A percentile compares a stretch with the other conserved stretches of the same genome.
Conservation (phyloP, 2,888 invertebrate genomes). For the Eumerus sabulonum region DNA sequence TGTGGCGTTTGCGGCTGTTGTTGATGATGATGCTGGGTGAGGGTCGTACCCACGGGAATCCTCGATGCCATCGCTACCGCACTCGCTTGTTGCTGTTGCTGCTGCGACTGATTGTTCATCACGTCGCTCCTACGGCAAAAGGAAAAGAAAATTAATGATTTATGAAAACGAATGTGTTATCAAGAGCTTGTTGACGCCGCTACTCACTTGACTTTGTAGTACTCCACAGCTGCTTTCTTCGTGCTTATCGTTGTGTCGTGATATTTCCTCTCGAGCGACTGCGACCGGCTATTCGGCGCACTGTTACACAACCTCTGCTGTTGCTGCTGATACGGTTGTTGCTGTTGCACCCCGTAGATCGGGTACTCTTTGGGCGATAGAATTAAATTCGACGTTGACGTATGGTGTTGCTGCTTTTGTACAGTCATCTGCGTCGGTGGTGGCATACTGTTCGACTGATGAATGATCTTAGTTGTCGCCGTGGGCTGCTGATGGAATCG, state of each 20-base stretch:
- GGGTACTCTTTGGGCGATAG: conserved; percentile 74
- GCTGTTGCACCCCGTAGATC: conserved; percentile 70
- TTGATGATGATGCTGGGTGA: conserved; percentile 36
- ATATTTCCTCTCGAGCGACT: conserved; percentile 77
- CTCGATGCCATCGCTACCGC: conserved; percentile 48
- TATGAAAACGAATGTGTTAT: background rate
- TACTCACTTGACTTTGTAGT: conserved; percentile 74
- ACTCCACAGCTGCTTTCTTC: conserved; percentile 73
- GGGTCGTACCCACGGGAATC: conserved; percentile 59
- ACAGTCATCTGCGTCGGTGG: conserved; percentile 71
- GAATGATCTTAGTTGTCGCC: conserved; percentile 46
- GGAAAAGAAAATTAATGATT: conserved; percentile 45
- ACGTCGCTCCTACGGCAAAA: conserved; percentile 52
- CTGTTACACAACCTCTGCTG: conserved; percentile 73
- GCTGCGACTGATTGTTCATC: background rate
- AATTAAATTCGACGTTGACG: conserved; percentile 72
- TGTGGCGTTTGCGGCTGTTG: conserved; percentile 33
- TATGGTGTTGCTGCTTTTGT: conserved; percentile 62
- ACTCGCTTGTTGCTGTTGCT: conserved; percentile 37
- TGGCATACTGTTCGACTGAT: conserved; percentile 70
- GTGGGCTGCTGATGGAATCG: conserved; percentile 72
- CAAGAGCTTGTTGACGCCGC: background rate
- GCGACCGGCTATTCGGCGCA: conserved; percentile 75
- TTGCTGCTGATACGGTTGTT: conserved; percentile 65
- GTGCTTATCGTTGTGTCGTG: conserved; percentile 72